These are phyloP conservation scores for Heliconius hewitsoni DNA, from an alignment of 1,140 invertebrate genomes.

Conservation along the genomic window DNA sequence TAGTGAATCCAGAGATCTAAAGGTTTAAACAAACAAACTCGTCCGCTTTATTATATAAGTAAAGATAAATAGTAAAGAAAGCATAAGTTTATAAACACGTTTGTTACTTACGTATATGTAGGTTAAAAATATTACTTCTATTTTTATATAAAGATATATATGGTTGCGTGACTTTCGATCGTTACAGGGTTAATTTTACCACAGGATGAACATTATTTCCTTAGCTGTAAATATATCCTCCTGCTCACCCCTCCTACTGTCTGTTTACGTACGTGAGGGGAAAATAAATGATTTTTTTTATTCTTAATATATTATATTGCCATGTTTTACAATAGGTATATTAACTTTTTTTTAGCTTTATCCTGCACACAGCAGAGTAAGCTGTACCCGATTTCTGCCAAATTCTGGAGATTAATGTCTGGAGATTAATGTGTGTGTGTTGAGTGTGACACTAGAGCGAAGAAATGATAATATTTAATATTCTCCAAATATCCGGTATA, in stretches of 20 bases:
- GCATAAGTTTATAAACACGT: background rate
- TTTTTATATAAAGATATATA: background rate
- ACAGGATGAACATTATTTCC: conserved; percentile 1
- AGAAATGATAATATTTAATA: too few species aligned
- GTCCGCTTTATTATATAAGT: background rate
- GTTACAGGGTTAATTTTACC: background rate
- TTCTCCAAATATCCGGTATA: too few species aligned
- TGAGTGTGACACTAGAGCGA: too few species aligned
- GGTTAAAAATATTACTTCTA: background rate
- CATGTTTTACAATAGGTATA: background rate
- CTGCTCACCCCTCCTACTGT: background rate
- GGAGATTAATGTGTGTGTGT: too few species aligned
- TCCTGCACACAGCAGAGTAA: too few species aligned
- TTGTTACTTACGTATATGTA: background rate
- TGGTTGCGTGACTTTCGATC: background rate
- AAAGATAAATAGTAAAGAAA: too few species aligned
- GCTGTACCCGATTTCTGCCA: too few species aligned
- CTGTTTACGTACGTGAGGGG: background rate
- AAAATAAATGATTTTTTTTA: background rate
- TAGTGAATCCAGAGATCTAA: background rate
- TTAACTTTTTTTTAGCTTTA: too few species aligned
- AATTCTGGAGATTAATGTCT: too few species aligned
- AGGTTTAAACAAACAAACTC: background rate
- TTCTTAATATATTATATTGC: too few species aligned
- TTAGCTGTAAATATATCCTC: conserved; percentile 5